A percentile compares a stretch with the other conserved stretches of the same genome.
Conservation (phyloP, 2,113 vertebrate genomes). For the Nycticebus coucang region DNA sequence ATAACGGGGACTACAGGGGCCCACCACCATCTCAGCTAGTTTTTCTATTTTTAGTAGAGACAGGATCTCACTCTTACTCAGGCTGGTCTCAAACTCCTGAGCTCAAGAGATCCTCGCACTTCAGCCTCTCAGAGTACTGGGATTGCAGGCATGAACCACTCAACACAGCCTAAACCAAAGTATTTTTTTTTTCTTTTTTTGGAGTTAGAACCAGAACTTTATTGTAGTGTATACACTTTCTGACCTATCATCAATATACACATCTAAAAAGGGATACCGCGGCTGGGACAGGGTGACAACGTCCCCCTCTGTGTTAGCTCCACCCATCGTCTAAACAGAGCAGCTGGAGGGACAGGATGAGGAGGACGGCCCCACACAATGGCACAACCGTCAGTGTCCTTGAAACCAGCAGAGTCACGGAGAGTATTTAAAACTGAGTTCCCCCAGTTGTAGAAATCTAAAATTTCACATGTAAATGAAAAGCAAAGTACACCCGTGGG, state of each 20-base stretch:
- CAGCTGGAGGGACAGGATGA: slow-evolving; percentile 90
- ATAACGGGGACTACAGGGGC: too few relatives aligned
- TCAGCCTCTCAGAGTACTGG: too few relatives aligned
- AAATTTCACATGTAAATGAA: slow-evolving; percentile 79
- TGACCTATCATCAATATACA: slow-evolving; percentile 90
- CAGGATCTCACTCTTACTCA: too few relatives aligned
- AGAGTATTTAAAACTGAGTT: slow-evolving; percentile 84
- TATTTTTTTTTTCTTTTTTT: too few relatives aligned
- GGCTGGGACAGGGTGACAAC: slow-evolving; percentile 86
- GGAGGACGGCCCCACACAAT: slow-evolving; percentile 90
- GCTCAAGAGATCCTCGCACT: too few relatives aligned
- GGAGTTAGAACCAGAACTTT: slow-evolving; percentile 89
- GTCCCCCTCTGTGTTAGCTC: slow-evolving; percentile 85
- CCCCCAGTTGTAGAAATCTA: slow-evolving; percentile 86
- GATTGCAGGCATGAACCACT: too few relatives aligned
- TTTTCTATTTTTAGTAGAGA: too few relatives aligned
- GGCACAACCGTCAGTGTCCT: slow-evolving; percentile 89
- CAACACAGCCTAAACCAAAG: too few relatives aligned
- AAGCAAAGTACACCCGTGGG: slow-evolving; percentile 58
- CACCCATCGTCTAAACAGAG: slow-evolving; percentile 87
- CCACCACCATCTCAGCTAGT: too few relatives aligned
- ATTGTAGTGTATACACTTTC: slow-evolving; percentile 89
- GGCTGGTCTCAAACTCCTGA: too few relatives aligned
- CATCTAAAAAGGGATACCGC: slow-evolving; percentile 85
- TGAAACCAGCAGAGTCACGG: slow-evolving; percentile 87